Percentiles rank a stretch among this genome's conserved stretches.
Conservation (phyloP, 2,797 vertebrate species). For the Danio albolineatus region DNA sequence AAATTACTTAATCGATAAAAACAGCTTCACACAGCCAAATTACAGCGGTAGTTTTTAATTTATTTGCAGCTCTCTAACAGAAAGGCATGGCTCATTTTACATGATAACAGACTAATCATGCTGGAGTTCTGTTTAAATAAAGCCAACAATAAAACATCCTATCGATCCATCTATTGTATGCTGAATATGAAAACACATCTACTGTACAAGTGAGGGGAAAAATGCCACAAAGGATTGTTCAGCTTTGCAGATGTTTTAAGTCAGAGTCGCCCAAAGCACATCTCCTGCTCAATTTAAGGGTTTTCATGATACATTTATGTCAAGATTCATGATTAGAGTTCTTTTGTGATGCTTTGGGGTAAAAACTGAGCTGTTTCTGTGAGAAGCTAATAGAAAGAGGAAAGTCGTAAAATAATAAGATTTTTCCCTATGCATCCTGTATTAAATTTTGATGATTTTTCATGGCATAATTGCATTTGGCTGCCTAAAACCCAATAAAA, state of each 20-base stretch:
- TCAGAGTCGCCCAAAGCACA: constrained; percentile 20
- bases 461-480: constrained; percentile 59
- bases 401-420: constrained; percentile 49
- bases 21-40: neutral
- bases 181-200: no score
- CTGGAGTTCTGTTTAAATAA: neutral
- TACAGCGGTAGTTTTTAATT: neutral
- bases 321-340: constrained; percentile 57
- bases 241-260: constrained; percentile 34
- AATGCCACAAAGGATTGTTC: constrained; percentile 1
- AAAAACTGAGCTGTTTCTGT: constrained; percentile 43
- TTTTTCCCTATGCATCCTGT: constrained; percentile 44
- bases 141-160: neutral
- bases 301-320: constrained; percentile 56
- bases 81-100: neutral
- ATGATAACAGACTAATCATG: neutral
- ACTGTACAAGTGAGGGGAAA: no score
- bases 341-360: constrained; percentile 51
- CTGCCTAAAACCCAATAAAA: constrained; percentile 49
- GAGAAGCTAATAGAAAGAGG: constrained; percentile 48
- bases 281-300: constrained; percentile 39
- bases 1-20: neutral
- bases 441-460: constrained; percentile 63
- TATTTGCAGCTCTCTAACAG: neutral
- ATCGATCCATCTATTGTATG: neutral